Conservation (phyloP, 2,797 vertebrate species). For the Prunella strophiata region DNA sequence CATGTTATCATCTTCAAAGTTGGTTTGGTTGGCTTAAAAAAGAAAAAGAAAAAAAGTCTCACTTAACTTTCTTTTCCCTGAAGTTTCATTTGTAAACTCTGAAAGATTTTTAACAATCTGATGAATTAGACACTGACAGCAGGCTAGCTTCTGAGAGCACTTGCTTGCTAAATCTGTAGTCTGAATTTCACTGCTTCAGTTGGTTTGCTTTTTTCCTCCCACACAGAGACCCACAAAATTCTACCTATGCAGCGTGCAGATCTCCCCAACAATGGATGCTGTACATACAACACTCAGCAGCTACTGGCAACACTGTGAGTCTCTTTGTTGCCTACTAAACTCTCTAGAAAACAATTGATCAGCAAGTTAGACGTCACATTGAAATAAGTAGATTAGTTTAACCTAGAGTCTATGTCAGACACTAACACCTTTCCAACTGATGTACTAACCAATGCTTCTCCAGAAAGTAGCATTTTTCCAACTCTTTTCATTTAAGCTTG, state of each 20-base stretch:
- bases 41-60: not conserved
- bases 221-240: not conserved
- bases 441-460: not conserved
- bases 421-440: not conserved
- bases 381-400: not conserved
- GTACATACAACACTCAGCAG: not conserved
- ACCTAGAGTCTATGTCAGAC: not conserved
- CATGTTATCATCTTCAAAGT: not conserved
- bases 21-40: not conserved
- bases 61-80: not conserved
- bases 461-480: accelerated
- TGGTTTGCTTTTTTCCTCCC: not conserved
- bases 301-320: not conserved
- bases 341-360: not conserved
- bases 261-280: not conserved
- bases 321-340: not conserved
- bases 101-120: not conserved
- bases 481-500: not conserved
- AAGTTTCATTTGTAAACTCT: not conserved
- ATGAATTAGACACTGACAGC: not conserved
- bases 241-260: not conserved
- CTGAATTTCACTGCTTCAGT: not conserved
- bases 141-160: not conserved
- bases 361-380: not conserved
- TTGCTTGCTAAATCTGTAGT: not conserved